Evolutionary conservation across 2,797 vertebrate species (phyloP), one percentile per base, ranked within the genome.

Genomic region (Acanthurus lineatus): DNA sequence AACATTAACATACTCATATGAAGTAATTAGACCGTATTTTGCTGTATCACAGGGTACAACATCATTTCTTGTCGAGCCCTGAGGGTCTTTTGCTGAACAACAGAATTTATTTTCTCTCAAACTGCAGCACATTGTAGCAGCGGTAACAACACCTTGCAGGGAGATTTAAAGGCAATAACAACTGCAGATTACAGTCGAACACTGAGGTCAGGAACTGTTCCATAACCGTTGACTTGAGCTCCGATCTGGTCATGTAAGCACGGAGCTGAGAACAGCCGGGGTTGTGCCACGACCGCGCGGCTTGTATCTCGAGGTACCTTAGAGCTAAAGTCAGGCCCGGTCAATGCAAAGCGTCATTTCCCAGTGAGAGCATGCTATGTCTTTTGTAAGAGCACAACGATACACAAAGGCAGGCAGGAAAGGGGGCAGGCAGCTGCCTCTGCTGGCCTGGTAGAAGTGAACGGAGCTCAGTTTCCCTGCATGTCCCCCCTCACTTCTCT

Each of bases 281-380:
- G 71, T 80, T 64, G 58, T 51, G 64, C 75, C 79, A 66, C 45
- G 51, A 81, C 28, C 28, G 69, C 61, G 44, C 62, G 70, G 75
- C 76, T 79, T 85, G 86, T 88, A 69, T 91, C 82, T 87, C 74
- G 12, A 63, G 77, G 87, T 93, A 88, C 86, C 86, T 88, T 59
- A 76, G 67, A 89, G 72, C 57, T 76, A 25, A 73, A 84, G 76
- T 89, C 89, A 77, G 53, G 78, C 48, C 77, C 76, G 79, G 86
- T 82, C 75, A 62, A 8, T 81, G 61, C 77, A 72, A 84, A 82
- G 90, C 85, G 82, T 88, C 67, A 61, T 80, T 71, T 64, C 68
- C 82, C 65, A 45, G 69, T 68, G 67, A 72, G 68, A 70, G 19
- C 77, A 66, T n/a, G 16, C 54, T 73, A 19, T 74, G 53, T 25